Evolutionary conservation across 2,888 invertebrate genomes (phyloP).

Genomic region (Tipula unca): DNA sequence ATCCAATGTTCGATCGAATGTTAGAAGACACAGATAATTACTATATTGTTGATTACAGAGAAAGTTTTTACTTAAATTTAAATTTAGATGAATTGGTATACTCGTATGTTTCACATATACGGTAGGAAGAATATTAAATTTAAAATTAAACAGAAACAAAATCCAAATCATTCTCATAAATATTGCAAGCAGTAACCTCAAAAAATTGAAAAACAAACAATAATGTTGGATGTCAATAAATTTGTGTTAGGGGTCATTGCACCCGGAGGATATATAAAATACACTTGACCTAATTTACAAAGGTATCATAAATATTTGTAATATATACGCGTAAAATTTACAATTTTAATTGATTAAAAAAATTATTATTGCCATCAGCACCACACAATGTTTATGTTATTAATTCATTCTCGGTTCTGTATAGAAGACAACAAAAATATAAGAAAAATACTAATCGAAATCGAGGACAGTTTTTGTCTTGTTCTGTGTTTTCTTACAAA

Average conservation of each 20-base stretch:
- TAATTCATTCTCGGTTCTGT: background rate
- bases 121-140: background rate
- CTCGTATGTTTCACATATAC: background rate
- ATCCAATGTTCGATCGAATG: background rate
- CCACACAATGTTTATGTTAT: background rate
- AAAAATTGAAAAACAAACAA: background rate
- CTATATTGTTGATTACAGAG: background rate
- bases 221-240: background rate
- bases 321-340: background rate
- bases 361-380: background rate
- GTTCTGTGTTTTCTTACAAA: background rate
- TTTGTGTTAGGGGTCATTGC: background rate
- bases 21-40: background rate
- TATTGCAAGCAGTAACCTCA: background rate
- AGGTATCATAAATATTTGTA: background rate
- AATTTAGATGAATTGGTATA: background rate
- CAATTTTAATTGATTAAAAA: background rate
- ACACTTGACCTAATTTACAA: background rate
- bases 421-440: background rate
- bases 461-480: background rate
- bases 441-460: background rate
- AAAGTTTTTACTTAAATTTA: background rate
- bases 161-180: background rate
- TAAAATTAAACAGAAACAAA: background rate
- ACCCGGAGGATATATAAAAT: background rate